Evolutionary conservation across 2,888 invertebrate genomes (phyloP), one percentile per base, ranked within the genome.

Genomic region (Pseudanteris insignis): DNA sequence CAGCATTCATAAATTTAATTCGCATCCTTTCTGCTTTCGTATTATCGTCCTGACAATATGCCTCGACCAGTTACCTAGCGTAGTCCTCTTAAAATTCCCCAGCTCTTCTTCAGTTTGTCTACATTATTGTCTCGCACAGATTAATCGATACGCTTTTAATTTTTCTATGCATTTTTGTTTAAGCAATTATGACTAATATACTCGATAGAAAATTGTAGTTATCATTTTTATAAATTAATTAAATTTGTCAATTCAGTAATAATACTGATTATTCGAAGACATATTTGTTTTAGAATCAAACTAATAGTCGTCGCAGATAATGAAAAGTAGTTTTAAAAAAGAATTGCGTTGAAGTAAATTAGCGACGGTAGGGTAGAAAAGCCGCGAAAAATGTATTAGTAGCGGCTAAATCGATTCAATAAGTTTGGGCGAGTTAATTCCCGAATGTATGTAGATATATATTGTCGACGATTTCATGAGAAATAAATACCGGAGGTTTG

Each of bases 1-100:
- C 65, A 60, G 61, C 72, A 71, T 74, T 75, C 73, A 74, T 74
- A 75, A 75, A 76, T 76, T 76, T 74, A 75, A 75, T 73, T 71
- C 69, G 66, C 70, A 69, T 70, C 70, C 70, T 73, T 69, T 58
- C 64, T 61, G 41, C 70, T 67, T 72, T 71, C 70, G 71, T 74
- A 73, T 74, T 75, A 73, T 71, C 70, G 70, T 65, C 60, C 68
- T 69, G 71, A 74, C 74, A 73, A 74, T 73, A 72, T 71, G 70
- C 71, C 70, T 65, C 70, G 67, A 63, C 68, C 66, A 64, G 58
- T 64, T 58, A 57, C 38, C 46, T 50, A 2, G 41, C 58, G 43
- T 58, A 47, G 38, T 50, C 58, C 53, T 54, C 58, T 61, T 48
- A 46, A 64, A 64, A 61, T 58, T 64, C 58, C 37, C 61, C 48